Evolutionary conservation across 2,888 invertebrate species (phyloP), one percentile per base, ranked within the genome.

Genomic region (Pterostichus niger): DNA sequence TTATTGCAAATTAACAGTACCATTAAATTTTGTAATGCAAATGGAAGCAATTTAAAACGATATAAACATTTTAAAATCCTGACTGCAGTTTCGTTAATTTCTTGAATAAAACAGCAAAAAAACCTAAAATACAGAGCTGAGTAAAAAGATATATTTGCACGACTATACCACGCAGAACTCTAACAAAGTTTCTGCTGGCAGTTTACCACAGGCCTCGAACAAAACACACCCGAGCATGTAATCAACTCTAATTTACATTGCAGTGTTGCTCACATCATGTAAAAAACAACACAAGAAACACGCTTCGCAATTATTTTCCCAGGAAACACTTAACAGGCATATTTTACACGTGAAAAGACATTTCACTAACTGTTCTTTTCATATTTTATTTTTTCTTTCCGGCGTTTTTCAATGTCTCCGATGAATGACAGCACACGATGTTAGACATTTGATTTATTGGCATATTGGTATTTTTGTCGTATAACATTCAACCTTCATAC

Each of bases 1-100:
- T 64, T 13, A 64, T 64, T 64, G 9, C n/a, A n/a, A 33, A 64
- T 64, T 33, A 24, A 24, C 24, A 24, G 24, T 24, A 64, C 24
- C 7, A 9, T 59, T 24, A 31, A 64, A 35, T 64, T 64, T 64
- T 35, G 64, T 64, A 64, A 40, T 64, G 35, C 35, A 64, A 64
- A 64, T 64, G 64, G n/a, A 64, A n/a, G 13, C 64, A 64, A 64
- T 64, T 33, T 13, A 64, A 61, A 64, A 64, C 64, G 35, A 64
- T 35, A 35, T 35, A 35, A 40, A 64, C 64, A n/a, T 64, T 64
- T 35, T 35, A 64, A 64, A 59, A 64, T 35, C 64, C 64, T 13
- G 13, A 33, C 33, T 35, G 13, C 6, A 35, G 64, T 64, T 17
- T 24, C 11, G 64, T 64, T 64, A 35, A 64, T 64, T 64, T 35